Evolutionary conservation across 2,797 vertebrate species (phyloP), one percentile per base, ranked within the genome.

Genomic region (Epinephelus awoara): DNA sequence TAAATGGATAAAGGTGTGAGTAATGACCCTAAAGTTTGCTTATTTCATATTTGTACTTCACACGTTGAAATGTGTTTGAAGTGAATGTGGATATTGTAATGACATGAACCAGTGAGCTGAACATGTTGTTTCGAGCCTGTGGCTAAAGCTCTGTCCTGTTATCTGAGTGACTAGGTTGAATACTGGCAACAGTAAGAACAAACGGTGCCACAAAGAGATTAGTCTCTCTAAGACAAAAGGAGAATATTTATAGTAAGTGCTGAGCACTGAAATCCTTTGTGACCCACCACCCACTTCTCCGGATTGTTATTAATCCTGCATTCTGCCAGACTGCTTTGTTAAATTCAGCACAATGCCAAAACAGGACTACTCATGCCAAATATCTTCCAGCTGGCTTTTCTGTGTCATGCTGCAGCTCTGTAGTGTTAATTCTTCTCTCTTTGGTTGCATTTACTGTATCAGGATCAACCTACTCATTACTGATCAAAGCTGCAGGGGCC

Each of bases 271-370:
- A 89, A 80, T 86, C 84, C 76, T 75, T 80, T 84, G 75, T 80
- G 76, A 75, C 77, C 81, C 67, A 42, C 73, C 78, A 75, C 83
- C 83, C 81, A 85, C 85, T 63, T 63, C 50, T 67, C 52, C 0
- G 56, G 66, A 72, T 89, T 79, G 79, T 76, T 85, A 87, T 83
- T 89, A 90, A 88, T 84, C 81, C 81, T 83, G 75, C 71, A 65
- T 77, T 80, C 80, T 78, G 75, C 75, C 73, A 84, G 73, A 80
- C 68, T 64, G 69, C 71, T 76, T 77, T 85, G 75, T 83, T 81
- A 55, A 70, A 58, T 71, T 23, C 47, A 67, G 49, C 34, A 6
- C 50, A 6, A 17, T 57, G 76, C 83, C 88, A 87, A 71, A 77
- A 50, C n/a, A 66, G 52, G 59, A 67, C 59, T 64, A 65, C 57